Evolutionary conservation across 2,113 vertebrate species (phyloP).

Genomic region (Ciconia stormi): DNA sequence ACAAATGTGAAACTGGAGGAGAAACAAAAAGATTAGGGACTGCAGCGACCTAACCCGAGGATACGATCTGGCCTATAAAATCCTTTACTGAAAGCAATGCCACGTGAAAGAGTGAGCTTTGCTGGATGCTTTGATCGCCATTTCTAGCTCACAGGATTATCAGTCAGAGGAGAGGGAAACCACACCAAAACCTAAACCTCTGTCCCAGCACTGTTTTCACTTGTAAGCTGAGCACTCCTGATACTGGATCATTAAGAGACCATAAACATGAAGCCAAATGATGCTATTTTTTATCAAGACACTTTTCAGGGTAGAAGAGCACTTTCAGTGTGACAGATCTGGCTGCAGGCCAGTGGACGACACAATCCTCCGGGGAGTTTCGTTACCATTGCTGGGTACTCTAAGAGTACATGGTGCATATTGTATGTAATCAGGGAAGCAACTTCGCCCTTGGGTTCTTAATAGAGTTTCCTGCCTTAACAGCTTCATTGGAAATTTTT

Average conservation of each 20-base stretch:
- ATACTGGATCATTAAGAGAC: not conserved
- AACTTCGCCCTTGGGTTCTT: conserved; percentile 18
- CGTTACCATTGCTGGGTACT: not conserved
- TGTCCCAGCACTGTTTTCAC: not conserved
- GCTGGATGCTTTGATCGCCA: not conserved
- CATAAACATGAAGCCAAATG: not conserved
- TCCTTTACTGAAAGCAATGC: not conserved
- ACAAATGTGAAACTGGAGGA: not conserved
- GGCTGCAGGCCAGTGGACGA: not conserved
- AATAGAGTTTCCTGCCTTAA: not conserved
- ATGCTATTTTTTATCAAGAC: not conserved
- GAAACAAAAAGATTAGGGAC: not conserved
- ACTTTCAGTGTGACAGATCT: not conserved
- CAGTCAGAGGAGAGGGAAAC: not conserved
- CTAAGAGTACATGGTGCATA: not conserved
- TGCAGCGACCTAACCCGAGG: not conserved
- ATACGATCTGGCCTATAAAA: not conserved
- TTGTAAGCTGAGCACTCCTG: not conserved
- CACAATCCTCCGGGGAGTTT: not conserved
- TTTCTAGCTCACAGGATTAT: not conserved
- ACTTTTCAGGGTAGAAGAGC: not conserved
- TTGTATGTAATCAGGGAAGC: conserved; percentile 13
- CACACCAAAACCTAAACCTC: not conserved
- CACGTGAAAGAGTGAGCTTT: fast-evolving
- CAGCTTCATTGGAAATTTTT: conserved; percentile 13